Evolutionary conservation across 2,797 vertebrate species (phyloP), one percentile per base, ranked within the genome.

Genomic region (Graptemys geographica): DNA sequence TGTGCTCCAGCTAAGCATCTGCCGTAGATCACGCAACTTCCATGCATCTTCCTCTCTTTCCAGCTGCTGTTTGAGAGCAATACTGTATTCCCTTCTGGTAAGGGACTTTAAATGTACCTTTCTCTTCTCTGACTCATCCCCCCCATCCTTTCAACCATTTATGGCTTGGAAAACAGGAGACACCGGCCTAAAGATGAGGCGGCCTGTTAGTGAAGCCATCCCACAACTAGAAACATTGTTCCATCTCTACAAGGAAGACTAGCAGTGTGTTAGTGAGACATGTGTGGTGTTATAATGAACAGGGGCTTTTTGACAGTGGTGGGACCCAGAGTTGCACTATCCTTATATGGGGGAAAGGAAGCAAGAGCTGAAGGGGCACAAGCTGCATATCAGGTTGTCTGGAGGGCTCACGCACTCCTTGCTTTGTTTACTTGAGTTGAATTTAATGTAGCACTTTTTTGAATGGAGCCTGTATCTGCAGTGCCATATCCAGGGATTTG

Each of bases 11-110:
- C 83, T 84, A 56, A 28, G 37, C 49, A 37, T 19, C 18, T 16
- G 72, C 37, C 91, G 49, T 19, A 79, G 79, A 27, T 62, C 92
- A 81, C 33, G 33, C 79, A 83, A 41, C 83, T 95, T 91, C 81
- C 51, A 49, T 41, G 47, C 47, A n/a, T 81, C 51, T 62, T 94
- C 85, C 69, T 93, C 81, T 83, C 84, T 56, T 57, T n/a, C 82
- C 84, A 84, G 81, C 0, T 0, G 81, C 90, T 89, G 13, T 88
- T 82, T 25, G 80, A 87, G 72, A 55, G 81, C 76, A 10, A 1
- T 44, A 49, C 53, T 28, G 5, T 69, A 15, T 74, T 37, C 15
- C 11, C 56, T 65, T 47, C 59, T 37, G 13, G 25, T 37, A 23
- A 86, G 78, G 33, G 55, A 86, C 85, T 84, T 81, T 25, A 85